Base-by-base conservation (phyloP, 2,113 vertebrate species). In the Gambusia affinis region DNA sequence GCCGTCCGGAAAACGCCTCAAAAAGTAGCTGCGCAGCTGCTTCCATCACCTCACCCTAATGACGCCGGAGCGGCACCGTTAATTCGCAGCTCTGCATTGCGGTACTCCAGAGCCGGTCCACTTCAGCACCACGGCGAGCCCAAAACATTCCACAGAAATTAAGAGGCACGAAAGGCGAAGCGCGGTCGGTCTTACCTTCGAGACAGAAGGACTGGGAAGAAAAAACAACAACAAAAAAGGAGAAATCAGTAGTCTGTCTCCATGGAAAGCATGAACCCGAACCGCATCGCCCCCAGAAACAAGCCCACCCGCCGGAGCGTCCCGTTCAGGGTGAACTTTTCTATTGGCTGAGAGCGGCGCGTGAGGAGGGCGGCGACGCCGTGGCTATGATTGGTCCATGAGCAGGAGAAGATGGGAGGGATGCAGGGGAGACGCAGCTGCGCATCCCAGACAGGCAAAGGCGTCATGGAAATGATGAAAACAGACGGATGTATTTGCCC, bases 71-170 rank as follows among this genome's bases (percentile, higher is more conserved):
- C 76, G 72, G 81, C 75, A 88, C 87, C 84, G 75, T 73, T 29
- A 37, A 64, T 79, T 66, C 75, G 17, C 75, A 44, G 85, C 76
- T 89, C 94, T 95, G 94, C 94, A 95, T 88, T 95, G 94, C 94
- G 94, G 94, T 94, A 94, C 87, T 91, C 42, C 47, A 12, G 64
- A 19, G 71, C 78, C 78, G 89, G 86, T 86, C 85, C 84, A 81
- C 54, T 83, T 70, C 79, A 22, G 35, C 63, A 24, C 60, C 4
- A 8, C 60, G 47, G 35, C 14, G 29, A 67, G 12, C 8, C 24
- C 8, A 31, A 44, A 61, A 15, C 30, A 64, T 4, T 6, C 30
- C n/a, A 15, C 6, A 0, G 37, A 7, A 3, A 35, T 22, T 42
- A 27, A 33, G 14, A 64, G 63, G 19, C 19, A 33, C 19, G 19